Conservation (phyloP, 2,888 invertebrate genomes). For the Nesidiocoris tenuis region DNA sequence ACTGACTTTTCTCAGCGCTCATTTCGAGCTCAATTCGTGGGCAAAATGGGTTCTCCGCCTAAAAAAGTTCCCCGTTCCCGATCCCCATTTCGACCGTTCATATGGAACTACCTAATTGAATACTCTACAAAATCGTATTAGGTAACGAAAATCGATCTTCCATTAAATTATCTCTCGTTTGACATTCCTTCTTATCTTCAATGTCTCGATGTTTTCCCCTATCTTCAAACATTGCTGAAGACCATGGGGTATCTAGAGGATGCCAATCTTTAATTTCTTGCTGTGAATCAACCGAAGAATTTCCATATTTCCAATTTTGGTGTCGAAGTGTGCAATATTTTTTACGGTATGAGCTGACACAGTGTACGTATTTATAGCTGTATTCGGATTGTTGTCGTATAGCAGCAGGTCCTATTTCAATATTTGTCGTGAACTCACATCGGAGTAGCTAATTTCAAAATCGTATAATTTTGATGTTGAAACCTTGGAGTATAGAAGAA, state of each 20-base stretch:
- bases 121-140: neutral
- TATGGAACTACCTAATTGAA: neutral
- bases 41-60: neutral
- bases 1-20: neutral
- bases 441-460: too few relatives aligned
- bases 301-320: neutral
- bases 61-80: neutral
- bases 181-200: neutral
- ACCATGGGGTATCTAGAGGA: too few relatives aligned
- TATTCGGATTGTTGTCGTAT: too few relatives aligned
- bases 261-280: neutral
- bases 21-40: neutral
- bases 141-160: constrained; percentile 27
- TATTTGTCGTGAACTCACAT: too few relatives aligned
- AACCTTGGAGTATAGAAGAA: too few relatives aligned
- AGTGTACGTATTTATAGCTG: too few relatives aligned
- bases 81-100: constrained; percentile 4
- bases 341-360: neutral
- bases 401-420: too few relatives aligned
- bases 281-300: neutral
- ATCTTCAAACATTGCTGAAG: neutral
- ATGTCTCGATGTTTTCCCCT: neutral
- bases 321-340: neutral
- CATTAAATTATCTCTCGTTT: neutral
- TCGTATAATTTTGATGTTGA: too few relatives aligned